Conservation (phyloP, 1,140 invertebrate species). For the Cyrtorhinus lividipennis region DNA sequence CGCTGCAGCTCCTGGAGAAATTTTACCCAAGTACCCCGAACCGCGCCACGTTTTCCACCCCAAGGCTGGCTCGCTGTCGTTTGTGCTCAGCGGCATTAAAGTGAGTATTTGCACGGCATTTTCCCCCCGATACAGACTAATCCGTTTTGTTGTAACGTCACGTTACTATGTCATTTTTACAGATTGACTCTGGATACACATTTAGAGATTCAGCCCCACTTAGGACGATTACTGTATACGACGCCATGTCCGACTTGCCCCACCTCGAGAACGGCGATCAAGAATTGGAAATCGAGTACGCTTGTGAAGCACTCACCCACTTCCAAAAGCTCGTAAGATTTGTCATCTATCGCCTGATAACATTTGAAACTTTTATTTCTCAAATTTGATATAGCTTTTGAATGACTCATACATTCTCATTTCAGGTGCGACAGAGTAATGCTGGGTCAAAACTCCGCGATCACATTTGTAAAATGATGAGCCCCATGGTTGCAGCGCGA, state of each 20-base stretch:
- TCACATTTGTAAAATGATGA: conserved; percentile 79
- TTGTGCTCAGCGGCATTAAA: too few relatives aligned
- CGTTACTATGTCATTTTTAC: conserved; percentile 22
- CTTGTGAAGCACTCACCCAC: conserved; percentile 52
- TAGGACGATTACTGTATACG: conserved; percentile 57
- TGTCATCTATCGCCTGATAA: too few relatives aligned
- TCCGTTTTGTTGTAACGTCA: too few relatives aligned
- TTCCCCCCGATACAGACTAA: too few relatives aligned
- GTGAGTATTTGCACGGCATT: too few relatives aligned
- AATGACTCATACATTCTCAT: too few relatives aligned
- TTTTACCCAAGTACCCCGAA: conserved; percentile 65
- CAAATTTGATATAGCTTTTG: too few relatives aligned
- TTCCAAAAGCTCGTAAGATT: conserved; percentile 57
- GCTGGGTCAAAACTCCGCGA: conserved; percentile 45
- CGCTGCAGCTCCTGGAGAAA: conserved; percentile 66
- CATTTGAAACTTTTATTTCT: too few relatives aligned
- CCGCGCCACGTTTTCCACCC: conserved; percentile 64
- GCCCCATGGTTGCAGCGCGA: conserved; percentile 57
- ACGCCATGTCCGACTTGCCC: conserved; percentile 72
- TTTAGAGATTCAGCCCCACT: conserved; percentile 49
- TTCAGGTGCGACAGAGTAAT: conserved; percentile 44
- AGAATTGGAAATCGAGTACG: conserved; percentile 54
- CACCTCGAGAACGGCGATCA: conserved; percentile 57
- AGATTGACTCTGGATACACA: too few relatives aligned
- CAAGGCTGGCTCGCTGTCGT: too few relatives aligned